These are phyloP conservation scores for Drosophila neotestacea DNA, from an alignment of 2,888 invertebrate species.

Conservation along the genomic window DNA sequence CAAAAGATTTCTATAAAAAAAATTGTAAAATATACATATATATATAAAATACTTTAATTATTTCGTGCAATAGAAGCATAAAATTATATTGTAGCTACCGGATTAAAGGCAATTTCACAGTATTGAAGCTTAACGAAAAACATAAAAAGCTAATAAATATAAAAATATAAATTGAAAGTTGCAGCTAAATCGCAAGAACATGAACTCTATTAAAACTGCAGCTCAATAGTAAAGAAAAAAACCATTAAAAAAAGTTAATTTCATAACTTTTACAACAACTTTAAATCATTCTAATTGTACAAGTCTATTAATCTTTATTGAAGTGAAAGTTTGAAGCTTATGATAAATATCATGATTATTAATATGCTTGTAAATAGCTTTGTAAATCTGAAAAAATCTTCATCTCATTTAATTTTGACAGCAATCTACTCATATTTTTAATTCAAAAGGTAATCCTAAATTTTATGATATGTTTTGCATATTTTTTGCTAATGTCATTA, in stretches of 20 bases:
- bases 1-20: background rate
- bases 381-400: background rate
- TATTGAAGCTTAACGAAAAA: background rate
- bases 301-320: background rate
- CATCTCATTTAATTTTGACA: background rate
- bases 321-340: too few relatives aligned
- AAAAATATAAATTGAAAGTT: background rate
- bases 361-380: background rate
- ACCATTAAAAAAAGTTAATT: background rate
- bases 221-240: background rate
- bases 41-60: background rate
- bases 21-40: background rate
- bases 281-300: background rate
- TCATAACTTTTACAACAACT: background rate
- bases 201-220: background rate
- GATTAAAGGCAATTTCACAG: background rate
- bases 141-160: background rate
- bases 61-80: background rate
- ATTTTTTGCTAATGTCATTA: constrained; percentile 1
- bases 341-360: too few relatives aligned
- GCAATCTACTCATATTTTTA: constrained; percentile 1
- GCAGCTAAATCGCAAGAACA: background rate
- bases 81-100: constrained; percentile 1
- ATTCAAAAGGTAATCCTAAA: background rate
- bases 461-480: background rate